Base-by-base conservation (phyloP, 2,797 vertebrate species). In the Poecilia wingei region DNA sequence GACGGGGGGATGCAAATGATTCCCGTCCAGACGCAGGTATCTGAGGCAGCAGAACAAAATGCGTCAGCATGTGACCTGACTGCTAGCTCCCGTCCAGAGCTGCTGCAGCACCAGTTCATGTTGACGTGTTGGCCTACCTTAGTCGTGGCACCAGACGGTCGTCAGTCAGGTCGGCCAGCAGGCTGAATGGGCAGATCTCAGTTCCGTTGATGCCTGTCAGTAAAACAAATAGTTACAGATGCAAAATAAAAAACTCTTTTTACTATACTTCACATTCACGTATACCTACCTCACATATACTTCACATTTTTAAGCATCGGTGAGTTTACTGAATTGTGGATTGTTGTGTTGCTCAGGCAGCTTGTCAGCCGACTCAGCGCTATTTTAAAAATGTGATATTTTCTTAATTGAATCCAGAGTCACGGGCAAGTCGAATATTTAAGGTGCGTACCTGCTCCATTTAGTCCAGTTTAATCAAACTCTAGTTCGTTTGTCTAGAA, bases 11-110 rank as follows among this genome's bases (percentile, higher is more conserved):
- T 94, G 97, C 91, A 99, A 94, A 47, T 97, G 96, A 85, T 99
- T 99, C 72, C 98, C 98, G 0, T 99, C 98, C 93, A 99, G 92
- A 78, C 98, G 95, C 90, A 99, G 95, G 92, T 98, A 99, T 82
- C 94, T 95, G 86, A 78, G n/a, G 68, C 45, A 74, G 75, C 36
- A 90, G 6, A 84, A 39, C 33, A 72, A 53, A 80, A 55, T 8
- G 25, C 2, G 43, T 69, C 13, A 28, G 16, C 71, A 78, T 41
- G 43, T 36, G 14, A 73, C 6, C 16, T 25, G 0, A 47, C 16
- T 45, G 0, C 47, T 25, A 72, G 10, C 83, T 80, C 47, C 6
- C 43, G 5, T 76, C 57, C n/a, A 80, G 78, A 68, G 33, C 6
- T 51, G 69, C 5, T 16, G 20, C 6, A 39, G 53, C 9, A 22